Conservation (phyloP, 2,113 vertebrate genomes). For the Heloderma charlesbogerti region DNA sequence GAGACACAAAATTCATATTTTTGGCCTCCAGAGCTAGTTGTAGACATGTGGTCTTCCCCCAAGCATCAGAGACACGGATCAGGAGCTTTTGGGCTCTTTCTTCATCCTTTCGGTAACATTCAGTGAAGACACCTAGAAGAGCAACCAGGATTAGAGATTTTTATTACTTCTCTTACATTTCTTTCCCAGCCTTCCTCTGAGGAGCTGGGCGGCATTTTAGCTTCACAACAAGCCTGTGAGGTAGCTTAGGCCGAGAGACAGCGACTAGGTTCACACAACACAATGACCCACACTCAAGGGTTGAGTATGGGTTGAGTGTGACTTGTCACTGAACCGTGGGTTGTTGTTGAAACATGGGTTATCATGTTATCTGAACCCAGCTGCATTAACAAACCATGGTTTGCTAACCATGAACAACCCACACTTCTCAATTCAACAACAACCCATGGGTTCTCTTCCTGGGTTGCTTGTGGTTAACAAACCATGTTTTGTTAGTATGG, state of each 20-base stretch:
- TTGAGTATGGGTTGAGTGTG: too few species aligned
- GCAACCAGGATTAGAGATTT: background rate
- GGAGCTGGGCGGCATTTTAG: background rate
- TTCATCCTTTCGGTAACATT: conserved; percentile 87
- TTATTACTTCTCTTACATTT: background rate
- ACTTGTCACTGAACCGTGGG: too few species aligned
- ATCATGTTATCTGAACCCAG: too few species aligned
- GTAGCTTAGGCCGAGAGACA: background rate
- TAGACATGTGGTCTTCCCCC: conserved; percentile 92
- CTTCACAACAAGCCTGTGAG: background rate
- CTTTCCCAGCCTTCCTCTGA: background rate
- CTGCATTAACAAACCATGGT: too few species aligned
- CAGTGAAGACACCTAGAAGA: conserved; percentile 84
- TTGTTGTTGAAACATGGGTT: too few species aligned
- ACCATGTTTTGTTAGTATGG: too few species aligned
- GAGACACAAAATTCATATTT: conserved; percentile 91
- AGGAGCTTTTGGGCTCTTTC: conserved; percentile 89
- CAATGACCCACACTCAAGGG: background rate
- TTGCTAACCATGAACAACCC: too few species aligned
- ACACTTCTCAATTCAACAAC: too few species aligned
- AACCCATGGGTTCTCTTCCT: too few species aligned
- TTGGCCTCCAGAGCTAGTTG: conserved; percentile 90
- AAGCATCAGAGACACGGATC: conserved; percentile 84
- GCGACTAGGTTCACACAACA: rapidly evolving
- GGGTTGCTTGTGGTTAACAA: too few species aligned